Conservation (phyloP, 2,113 vertebrate species). For the Amblyopsis rosae region DNA sequence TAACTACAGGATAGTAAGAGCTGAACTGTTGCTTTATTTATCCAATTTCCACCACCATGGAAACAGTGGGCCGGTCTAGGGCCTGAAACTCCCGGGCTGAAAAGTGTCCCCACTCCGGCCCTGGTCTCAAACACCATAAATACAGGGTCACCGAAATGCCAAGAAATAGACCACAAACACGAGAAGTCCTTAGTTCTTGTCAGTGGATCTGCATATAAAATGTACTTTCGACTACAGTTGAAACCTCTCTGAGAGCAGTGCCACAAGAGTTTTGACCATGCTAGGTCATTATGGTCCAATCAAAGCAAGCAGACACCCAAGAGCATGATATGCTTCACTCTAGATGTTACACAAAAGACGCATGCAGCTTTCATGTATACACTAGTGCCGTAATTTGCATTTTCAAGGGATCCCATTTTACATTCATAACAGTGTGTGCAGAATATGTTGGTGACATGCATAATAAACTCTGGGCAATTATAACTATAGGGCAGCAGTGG, state of each 20-base stretch:
- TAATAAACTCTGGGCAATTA: background rate
- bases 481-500: background rate
- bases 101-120: no score
- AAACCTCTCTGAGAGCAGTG: conserved; percentile 25
- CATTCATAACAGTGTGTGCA: background rate
- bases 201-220: conserved; percentile 29
- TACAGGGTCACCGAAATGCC: no score
- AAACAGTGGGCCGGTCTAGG: no score
- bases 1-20: no score
- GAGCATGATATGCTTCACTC: conserved; percentile 1
- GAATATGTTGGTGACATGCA: conserved; percentile 24
- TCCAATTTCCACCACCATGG: no score
- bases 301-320: conserved; percentile 30
- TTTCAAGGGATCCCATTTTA: conserved; percentile 34
- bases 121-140: no score
- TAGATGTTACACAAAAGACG: conserved; percentile 24
- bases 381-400: conserved; percentile 45
- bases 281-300: conserved; percentile 20
- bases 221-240: conserved; percentile 27
- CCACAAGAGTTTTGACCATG: conserved; percentile 2
- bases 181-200: background rate
- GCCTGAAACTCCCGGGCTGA: no score
- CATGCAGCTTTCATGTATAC: conserved; percentile 35
- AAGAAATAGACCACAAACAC: conserved; percentile 2
- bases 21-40: no score